Evolutionary conservation across 2,888 invertebrate genomes (phyloP), one percentile per base, ranked within the genome.

Genomic region (Amphimallon solstitiale): DNA sequence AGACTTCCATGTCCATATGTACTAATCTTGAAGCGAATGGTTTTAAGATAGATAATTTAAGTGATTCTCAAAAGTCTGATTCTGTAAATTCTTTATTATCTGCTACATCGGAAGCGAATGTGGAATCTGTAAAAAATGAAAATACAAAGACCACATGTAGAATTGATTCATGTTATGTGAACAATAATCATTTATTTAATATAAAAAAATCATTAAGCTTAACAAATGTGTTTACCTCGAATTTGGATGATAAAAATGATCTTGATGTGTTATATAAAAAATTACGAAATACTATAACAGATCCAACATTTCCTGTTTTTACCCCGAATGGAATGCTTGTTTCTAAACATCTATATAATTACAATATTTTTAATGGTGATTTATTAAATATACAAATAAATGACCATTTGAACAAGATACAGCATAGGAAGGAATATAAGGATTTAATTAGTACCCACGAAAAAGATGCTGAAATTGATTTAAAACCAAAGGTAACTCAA

Each of bases 261-360:
- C 4, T 6, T 0, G 56, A 56, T 23, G 2, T n/a, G 2, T 40
- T 40, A 2, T 40, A 56, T 21, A 40, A 23, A 14, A 56, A 35
- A 6, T 40, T 52, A 34, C n/a, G 65, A 15, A 87, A 89, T 77
- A 92, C 93, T 0, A 92, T 93, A 61, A 88, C 90, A 46, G 94
- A 94, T 80, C 93, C 94, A 1, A 86, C 85, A 67, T 92, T 89
- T 84, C 93, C 93, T 0, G 88, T 92, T 17, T 92, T 92, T 73
- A 88, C 90, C 75, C 86, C 86, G 66, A 90, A 92, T 71, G 93
- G 93, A 0, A 86, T 89, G 51, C 89, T 90, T 3, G 89, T 90
- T 65, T 93, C 93, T 0, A 88, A 89, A 70, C 88, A 88, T 4
- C 82, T 93, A 0, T 92, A 91, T 78, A 88, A 90, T 72, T 87